A percentile compares a stretch with the other conserved stretches of the same genome.
These are phyloP conservation scores for Tupaia chinensis DNA, from an alignment of 2,113 vertebrate species.

Conservation along the genomic window DNA sequence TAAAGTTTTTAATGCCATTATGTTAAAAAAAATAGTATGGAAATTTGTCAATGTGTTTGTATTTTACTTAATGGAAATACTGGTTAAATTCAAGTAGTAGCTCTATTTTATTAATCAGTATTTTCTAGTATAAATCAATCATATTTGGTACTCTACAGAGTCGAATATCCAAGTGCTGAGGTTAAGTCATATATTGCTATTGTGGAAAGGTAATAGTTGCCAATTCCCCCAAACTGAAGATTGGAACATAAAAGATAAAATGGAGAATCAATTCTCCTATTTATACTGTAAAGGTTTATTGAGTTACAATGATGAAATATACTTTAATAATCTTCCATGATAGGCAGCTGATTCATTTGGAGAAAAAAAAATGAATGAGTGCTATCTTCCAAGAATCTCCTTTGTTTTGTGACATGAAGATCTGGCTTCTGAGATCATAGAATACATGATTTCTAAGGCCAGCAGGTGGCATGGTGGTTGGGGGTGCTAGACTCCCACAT, in stretches of 20 bases:
- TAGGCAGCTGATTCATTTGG: constrained; percentile 1
- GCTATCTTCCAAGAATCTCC: not conserved
- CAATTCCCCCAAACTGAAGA: not conserved
- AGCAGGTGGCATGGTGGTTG: too few species aligned
- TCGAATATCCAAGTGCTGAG: not conserved
- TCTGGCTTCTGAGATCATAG: not conserved
- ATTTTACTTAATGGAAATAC: constrained; percentile 54
- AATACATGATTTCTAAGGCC: constrained; percentile 43
- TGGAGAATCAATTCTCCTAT: not conserved
- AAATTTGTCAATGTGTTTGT: not conserved
- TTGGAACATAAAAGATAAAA: not conserved
- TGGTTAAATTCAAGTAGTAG: not conserved
- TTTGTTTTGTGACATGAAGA: not conserved
- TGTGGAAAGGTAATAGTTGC: not conserved
- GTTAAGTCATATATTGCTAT: not conserved
- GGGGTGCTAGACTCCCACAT: too few species aligned
- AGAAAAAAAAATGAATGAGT: constrained; percentile 25
- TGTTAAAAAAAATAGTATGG: not conserved
- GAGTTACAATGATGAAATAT: not conserved
- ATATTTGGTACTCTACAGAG: not conserved
- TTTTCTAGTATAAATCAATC: not conserved
- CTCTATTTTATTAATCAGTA: not conserved
- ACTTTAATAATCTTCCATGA: constrained; percentile 12
- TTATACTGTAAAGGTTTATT: not conserved
- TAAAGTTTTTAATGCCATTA: not conserved